Percentiles rank a stretch among this genome's conserved stretches.
Conservation (phyloP, 2,888 invertebrate genomes). For the Heliconius cydno region DNA sequence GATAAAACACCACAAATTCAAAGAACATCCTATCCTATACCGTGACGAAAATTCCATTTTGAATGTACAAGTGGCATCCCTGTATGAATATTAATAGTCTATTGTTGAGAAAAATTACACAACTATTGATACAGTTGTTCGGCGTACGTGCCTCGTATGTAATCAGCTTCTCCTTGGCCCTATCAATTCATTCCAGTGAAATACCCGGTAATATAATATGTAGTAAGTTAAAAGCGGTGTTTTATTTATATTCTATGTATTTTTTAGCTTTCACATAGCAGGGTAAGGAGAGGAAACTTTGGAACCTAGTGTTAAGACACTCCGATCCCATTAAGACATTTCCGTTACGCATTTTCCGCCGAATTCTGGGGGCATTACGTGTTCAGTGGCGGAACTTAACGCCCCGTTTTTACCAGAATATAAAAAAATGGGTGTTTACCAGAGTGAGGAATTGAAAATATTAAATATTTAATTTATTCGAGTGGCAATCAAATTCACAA, state of each 20-base stretch:
- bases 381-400: neutral
- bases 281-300: neutral
- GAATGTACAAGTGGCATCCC: constrained; percentile 17
- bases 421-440: no score
- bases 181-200: constrained; percentile 40
- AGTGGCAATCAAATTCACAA: no score
- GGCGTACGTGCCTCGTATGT: constrained; percentile 46
- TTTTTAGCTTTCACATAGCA: neutral
- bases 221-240: neutral
- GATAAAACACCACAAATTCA: neutral
- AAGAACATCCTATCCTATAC: neutral
- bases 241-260: neutral
- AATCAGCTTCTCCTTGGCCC: constrained; percentile 41
- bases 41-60: neutral
- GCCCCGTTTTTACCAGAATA: neutral
- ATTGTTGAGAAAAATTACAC: constrained; percentile 31
- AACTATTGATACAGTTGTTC: constrained; percentile 57
- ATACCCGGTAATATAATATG: neutral
- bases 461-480: no score
- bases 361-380: neutral
- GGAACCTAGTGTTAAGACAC: neutral
- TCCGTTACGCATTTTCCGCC: no score
- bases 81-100: constrained; percentile 7
- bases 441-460: no score
- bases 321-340: neutral